Evolutionary conservation across 2,888 invertebrate species (phyloP), one percentile per base, ranked within the genome.

Genomic region (Agrotis ipsilon): DNA sequence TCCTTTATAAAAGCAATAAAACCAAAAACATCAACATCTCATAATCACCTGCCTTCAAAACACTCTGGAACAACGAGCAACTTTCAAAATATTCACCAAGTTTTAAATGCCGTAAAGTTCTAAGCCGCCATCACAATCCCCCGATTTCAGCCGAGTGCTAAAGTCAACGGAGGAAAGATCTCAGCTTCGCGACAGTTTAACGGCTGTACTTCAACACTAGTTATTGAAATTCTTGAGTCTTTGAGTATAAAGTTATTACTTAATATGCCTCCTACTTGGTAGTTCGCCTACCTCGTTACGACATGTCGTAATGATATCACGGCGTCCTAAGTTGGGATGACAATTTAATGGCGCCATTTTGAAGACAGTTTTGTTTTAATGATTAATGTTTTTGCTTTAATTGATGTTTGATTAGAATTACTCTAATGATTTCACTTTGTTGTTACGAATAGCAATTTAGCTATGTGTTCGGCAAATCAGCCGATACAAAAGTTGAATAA

Each of bases 201-300:
- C 74, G 68, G 51, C 70, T 55, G 74, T 55, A 67, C 81, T 68
- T 70, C 58, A 78, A 14, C 59, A 57, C 69, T 83, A 78, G 72
- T 66, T 81, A 83, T 83, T 82, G 82, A 81, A 82, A 82, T 83
- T 78, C 78, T 78, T 72, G 81, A 62, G 68, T 68, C 63, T 72
- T 75, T 64, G 63, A 72, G 59, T 54, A 54, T 58, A 55, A 74
- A 78, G 66, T 82, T 82, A 82, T 81, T 78, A 82, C 78, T 83
- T 71, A 78, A 78, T 83, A 82, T 83, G 81, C 65, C 68, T 63
- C 68, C 19, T 39, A 46, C 48, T 62, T 72, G 54, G 32, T 71
- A 68, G 68, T 72, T 68, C 59, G 62, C 52, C 64, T 71, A 60
- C 62, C 67, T 68, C 75, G 67, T 72, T 72, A 79, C 75, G 63